phyloP scores from a whole-genome alignment of 2,797 vertebrate species.

The Malurus splendens region DNA sequence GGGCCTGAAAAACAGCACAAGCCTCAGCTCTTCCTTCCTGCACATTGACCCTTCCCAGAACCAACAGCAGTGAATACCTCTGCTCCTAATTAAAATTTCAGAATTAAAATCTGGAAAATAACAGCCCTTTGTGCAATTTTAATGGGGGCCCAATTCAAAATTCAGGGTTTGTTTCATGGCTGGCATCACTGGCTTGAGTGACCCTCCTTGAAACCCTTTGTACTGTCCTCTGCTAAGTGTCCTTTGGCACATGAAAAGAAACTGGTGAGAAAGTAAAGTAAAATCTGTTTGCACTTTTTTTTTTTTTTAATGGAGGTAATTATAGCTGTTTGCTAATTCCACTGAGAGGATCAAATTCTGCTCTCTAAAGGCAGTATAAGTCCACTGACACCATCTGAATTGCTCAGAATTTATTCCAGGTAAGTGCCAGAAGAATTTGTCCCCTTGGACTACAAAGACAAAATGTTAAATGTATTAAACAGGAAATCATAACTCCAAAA shows the following conservation, averaged over 20 bases:
- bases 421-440: not conserved
- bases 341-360: not conserved
- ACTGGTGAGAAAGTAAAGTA: not conserved
- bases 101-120: not conserved
- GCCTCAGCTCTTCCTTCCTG: not conserved
- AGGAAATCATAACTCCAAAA: conserved; percentile 1
- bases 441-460: not conserved
- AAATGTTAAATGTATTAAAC: not conserved
- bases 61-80: not conserved
- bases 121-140: not conserved
- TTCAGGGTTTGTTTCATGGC: not conserved
- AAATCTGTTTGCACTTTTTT: not conserved
- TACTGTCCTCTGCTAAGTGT: not conserved
- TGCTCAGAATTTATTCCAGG: not conserved
- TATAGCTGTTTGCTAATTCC: not conserved
- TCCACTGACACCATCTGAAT: not conserved
- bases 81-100: not conserved
- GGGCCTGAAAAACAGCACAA: not conserved
- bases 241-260: not conserved
- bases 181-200: not conserved
- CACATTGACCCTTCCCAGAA: not conserved
- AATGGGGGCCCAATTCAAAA: not conserved
- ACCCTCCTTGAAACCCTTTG: not conserved
- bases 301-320: not conserved
- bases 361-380: not conserved